phyloP scores from a whole-genome alignment of 2,113 vertebrate genomes.

The Hypanus sabinus region DNA sequence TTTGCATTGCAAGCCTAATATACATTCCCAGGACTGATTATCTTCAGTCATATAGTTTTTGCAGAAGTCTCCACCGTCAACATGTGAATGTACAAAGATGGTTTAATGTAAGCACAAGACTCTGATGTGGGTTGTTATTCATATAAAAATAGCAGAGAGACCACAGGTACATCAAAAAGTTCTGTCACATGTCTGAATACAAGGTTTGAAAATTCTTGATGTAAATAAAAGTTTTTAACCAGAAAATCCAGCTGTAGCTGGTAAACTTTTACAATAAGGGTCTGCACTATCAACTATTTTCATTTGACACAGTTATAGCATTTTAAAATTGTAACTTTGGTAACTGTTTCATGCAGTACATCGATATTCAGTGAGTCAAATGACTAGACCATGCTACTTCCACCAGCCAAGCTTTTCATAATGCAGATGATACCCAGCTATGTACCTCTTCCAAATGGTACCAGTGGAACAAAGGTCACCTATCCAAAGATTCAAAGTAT shows the following conservation, averaged over 20 bases:
- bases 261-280: not conserved
- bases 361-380: not conserved
- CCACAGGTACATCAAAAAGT: not conserved
- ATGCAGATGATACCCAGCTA: no score
- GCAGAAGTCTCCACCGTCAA: not conserved
- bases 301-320: not conserved
- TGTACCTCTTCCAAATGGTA: no score
- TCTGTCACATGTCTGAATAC: not conserved
- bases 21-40: no score
- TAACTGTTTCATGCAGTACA: not conserved
- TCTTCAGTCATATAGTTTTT: not conserved
- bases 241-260: not conserved
- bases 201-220: not conserved
- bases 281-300: not conserved
- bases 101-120: not conserved
- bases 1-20: no score
- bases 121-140: conserved; percentile 16
- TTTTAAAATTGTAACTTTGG: not conserved
- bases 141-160: conserved; percentile 6
- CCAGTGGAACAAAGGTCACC: no score
- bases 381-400: no score
- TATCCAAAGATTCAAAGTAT: no score
- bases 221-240: not conserved
- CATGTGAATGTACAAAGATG: not conserved
- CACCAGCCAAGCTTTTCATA: no score